These are phyloP conservation scores for Pharmacophagus antenor DNA, from an alignment of 2,888 invertebrate genomes.

Conservation along the genomic window DNA sequence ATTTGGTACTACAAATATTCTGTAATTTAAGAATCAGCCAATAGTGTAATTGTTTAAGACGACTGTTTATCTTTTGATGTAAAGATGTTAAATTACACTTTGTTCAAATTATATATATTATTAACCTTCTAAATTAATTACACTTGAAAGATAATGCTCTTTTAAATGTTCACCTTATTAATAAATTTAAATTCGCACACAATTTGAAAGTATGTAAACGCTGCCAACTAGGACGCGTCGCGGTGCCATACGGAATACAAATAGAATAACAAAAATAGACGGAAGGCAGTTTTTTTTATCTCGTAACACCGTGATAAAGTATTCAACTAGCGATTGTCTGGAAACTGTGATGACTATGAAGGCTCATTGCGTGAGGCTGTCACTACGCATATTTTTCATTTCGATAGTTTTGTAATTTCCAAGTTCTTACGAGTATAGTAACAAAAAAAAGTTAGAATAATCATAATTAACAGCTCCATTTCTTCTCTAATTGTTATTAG, in stretches of 20 bases:
- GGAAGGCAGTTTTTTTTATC: not conserved
- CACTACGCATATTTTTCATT: not conserved
- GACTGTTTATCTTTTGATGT: too few species aligned
- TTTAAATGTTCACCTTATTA: not conserved
- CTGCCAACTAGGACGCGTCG: constrained; percentile 12
- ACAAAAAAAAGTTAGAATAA: too few species aligned
- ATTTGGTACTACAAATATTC: not conserved
- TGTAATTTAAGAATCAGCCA: not conserved
- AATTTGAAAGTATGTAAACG: not conserved
- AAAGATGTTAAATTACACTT: too few species aligned
- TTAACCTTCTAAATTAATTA: too few species aligned
- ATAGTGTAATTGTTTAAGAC: too few species aligned
- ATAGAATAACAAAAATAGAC: not conserved
- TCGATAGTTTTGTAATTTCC: not conserved
- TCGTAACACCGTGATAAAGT: not conserved
- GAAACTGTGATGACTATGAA: not conserved
- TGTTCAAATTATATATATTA: too few species aligned
- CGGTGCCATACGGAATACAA: not conserved
- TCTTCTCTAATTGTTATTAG: too few species aligned
- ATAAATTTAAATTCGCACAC: not conserved
- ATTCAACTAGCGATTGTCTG: not conserved
- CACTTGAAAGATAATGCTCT: not conserved
- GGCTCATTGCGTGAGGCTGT: not conserved
- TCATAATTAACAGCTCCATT: too few species aligned
- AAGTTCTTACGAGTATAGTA: not conserved